Evolutionary conservation across 2,113 vertebrate species (phyloP).

Genomic region (Petromus typicus): DNA sequence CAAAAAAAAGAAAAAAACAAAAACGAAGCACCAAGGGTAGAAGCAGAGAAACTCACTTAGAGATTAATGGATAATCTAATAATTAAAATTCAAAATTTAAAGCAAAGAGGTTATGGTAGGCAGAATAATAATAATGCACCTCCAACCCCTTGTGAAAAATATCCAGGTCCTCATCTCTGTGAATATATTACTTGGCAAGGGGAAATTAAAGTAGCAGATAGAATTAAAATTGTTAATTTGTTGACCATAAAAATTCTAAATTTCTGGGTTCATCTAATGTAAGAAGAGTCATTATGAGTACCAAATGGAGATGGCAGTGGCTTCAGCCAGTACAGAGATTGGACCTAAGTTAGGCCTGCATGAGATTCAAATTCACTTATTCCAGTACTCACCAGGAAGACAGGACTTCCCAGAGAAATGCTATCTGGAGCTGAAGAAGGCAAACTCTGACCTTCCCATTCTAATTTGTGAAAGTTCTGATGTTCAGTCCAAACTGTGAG

Average conservation of each 20-base stretch:
- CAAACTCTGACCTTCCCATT: conserved; percentile 93
- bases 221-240: not conserved
- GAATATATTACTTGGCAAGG: not conserved
- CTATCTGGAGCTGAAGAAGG: conserved; percentile 93
- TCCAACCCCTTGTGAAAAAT: not conserved
- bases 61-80: not conserved
- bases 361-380: conserved; percentile 95
- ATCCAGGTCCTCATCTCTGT: not conserved
- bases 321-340: conserved; percentile 82
- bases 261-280: not conserved
- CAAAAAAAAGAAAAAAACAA: too few species aligned
- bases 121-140: not conserved
- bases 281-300: not conserved
- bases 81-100: not conserved
- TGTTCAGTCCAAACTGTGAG: conserved; percentile 93
- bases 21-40: not conserved
- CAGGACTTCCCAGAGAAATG: conserved; percentile 94
- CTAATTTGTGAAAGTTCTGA: conserved; percentile 95
- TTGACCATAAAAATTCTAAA: not conserved
- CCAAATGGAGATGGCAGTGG: conserved; percentile 82
- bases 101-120: not conserved
- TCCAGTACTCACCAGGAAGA: conserved; percentile 91
- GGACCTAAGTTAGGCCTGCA: conserved; percentile 85
- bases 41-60: not conserved
- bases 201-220: not conserved